These are phyloP conservation scores for Numida meleagris DNA, from an alignment of 2,113 vertebrate genomes.

Conservation along the genomic window DNA sequence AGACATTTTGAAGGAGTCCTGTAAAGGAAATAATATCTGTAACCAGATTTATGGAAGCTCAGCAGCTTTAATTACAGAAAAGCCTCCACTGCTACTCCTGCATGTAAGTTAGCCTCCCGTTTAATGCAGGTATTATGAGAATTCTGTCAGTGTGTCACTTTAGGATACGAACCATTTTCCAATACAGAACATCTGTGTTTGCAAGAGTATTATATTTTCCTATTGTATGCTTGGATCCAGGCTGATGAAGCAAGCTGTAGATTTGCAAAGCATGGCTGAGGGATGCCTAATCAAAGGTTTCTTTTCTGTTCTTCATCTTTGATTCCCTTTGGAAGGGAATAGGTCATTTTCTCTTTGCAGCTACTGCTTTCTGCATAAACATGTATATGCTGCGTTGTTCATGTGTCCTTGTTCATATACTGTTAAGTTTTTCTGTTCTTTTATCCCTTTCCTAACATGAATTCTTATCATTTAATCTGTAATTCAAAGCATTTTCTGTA, in stretches of 20 bases:
- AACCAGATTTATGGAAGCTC: not conserved
- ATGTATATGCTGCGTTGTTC: not conserved
- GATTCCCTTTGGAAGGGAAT: not conserved
- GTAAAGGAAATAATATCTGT: not conserved
- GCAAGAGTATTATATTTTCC: not conserved
- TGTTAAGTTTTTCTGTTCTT: not conserved
- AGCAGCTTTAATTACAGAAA: not conserved
- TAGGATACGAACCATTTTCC: not conserved
- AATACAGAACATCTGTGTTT: not conserved
- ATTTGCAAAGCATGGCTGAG: not conserved
- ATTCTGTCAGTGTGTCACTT: not conserved
- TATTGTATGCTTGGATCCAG: not conserved
- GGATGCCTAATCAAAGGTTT: not conserved
- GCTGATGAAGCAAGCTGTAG: not conserved
- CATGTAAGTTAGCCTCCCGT: not conserved
- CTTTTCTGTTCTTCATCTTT: not conserved
- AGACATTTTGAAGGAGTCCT: not conserved
- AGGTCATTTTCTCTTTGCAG: not conserved
- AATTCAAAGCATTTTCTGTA: not conserved
- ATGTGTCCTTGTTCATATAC: not conserved
- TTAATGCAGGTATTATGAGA: not conserved
- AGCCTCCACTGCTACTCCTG: not conserved
- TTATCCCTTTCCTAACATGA: not conserved
- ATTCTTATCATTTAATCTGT: not conserved
- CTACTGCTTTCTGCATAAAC: not conserved